Base-by-base conservation (phyloP, 1,140 invertebrate genomes). In the Zaprionus africanus region DNA sequence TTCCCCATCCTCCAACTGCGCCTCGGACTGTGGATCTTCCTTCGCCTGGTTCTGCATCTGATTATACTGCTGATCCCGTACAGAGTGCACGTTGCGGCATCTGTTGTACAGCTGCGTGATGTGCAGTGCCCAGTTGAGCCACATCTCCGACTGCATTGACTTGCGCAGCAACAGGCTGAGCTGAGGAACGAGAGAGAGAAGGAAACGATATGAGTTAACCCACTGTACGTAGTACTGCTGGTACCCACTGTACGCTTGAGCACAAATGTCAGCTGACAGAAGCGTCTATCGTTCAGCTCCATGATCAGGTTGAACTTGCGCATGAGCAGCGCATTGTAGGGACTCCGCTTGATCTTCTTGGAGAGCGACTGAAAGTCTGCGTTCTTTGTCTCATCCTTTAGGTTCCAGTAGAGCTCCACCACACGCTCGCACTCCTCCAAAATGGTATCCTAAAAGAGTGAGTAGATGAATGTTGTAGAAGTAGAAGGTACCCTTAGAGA, bases 341-440 rank as follows among this genome's bases (percentile, higher is more conserved):
- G 91, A 65, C 91, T 92, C 5, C 92, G 66, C 63, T 93, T 91
- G 64, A 93, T 90, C 76, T 92, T 92, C 76, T 93, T 93, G 0
- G 84, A 85, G 1, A 91, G 76, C 17, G 84, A 86, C 61, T 86
- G 90, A 38, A 92, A 92, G 64, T 92, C 90, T 0, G 84, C 76
- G 56, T 91, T 91, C 38, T 81, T 88, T 0, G 79, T 86, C 46
- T 92, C 87, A 26, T 92, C 84, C 67, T 92, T 92, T 17, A 92
- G 75, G 36, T 73, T 81, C 90, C 90, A 92, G 61, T 92, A 92
- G 36, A 85, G 68, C 66, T 92, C 81, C 54, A 92, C 84, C 66
- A 92, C 87, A 24, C 70, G 78, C 57, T 92, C 90, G 34, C 84
- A 92, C 76, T 92, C 90, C 69, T 92, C 90, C 87, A 92, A 73